A percentile compares a stretch with the other conserved stretches of the same genome.
Conservation (phyloP, 2,113 vertebrate species). For the Ammodytes dubius region DNA sequence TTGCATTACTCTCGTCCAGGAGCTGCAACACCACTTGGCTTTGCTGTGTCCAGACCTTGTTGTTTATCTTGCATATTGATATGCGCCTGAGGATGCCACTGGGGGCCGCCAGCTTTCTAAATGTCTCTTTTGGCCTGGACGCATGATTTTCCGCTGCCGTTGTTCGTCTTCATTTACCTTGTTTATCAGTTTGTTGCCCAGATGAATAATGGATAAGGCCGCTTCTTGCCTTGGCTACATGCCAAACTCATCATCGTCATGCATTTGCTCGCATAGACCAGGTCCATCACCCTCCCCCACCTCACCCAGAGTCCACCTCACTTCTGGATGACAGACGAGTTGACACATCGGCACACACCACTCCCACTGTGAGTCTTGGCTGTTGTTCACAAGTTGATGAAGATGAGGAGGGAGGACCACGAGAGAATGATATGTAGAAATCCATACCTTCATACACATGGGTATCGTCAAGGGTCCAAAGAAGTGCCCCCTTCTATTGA, state of each 20-base stretch:
- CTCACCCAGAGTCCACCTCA: conserved; percentile 40
- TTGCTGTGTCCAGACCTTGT: conserved; percentile 60
- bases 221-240: conserved; percentile 69
- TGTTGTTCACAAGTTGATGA: conserved; percentile 50
- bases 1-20: conserved; percentile 39
- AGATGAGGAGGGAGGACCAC: conserved; percentile 48
- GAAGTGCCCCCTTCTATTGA: conserved; percentile 5
- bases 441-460: neutral
- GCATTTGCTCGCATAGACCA: conserved; percentile 47
- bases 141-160: conserved; percentile 54
- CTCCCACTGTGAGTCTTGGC: conserved; percentile 47
- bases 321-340: conserved; percentile 58
- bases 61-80: conserved; percentile 65
- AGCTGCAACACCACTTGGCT: conserved; percentile 19
- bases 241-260: conserved; percentile 66
- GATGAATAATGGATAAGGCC: conserved; percentile 83
- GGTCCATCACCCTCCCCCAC: conserved; percentile 27
- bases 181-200: conserved; percentile 79
- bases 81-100: conserved; percentile 51
- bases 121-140: conserved; percentile 63
- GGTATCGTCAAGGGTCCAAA: neutral
- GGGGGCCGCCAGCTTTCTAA: conserved; percentile 44
- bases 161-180: conserved; percentile 80
- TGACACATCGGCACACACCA: conserved; percentile 33
- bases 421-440: conserved; percentile 34